Evolutionary conservation across 2,888 invertebrate genomes (phyloP), one percentile per base, ranked within the genome.

Genomic region (Napeogenes inachia): DNA sequence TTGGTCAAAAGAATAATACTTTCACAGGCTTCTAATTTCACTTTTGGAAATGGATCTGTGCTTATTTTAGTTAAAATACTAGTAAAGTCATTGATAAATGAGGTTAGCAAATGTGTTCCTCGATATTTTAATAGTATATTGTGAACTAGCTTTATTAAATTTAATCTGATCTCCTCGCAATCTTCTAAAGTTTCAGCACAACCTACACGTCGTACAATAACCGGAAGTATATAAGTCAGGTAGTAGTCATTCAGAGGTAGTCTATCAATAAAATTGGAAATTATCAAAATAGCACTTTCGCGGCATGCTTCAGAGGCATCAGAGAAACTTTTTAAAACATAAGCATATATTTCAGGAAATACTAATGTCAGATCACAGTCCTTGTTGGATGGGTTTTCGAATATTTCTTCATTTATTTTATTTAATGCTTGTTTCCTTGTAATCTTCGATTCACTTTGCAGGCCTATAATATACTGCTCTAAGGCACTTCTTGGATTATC

Each of bases 121-220:
- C 91, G 88, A 74, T 95, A 95, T 69, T 92, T 93, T 4, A 89
- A 79, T 56, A 97, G 84, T 68, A 98, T 91, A 53, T 89, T 82
- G 62, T 91, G 89, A n/a, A 97, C 80, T 54, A 97, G 90, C 62
- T 90, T 78, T 0, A 97, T 81, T 58, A 95, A 89, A 50, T 93
- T 85, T 12, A 96, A 79, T 35, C 98, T 93, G 54, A 98, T 92
- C 91, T 98, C 98, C 85, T 98, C 98, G 0, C 90, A 89, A 45
- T 91, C 87, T 71, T 93, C 93, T 2, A 92, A 78, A 0, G 95
- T 91, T 79, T 97, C 97, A 47, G 93, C 92, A 61, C 93, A 93
- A 0, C 96, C 96, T 68, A 98, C 92, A 65, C 97, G 93, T 71
- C 94, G 94, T 0, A 93, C 92, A 65, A 98, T 78, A 2, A 95